Evolutionary conservation across 2,113 vertebrate species (phyloP).

Genomic region (Phalacrocorax brasilianus): DNA sequence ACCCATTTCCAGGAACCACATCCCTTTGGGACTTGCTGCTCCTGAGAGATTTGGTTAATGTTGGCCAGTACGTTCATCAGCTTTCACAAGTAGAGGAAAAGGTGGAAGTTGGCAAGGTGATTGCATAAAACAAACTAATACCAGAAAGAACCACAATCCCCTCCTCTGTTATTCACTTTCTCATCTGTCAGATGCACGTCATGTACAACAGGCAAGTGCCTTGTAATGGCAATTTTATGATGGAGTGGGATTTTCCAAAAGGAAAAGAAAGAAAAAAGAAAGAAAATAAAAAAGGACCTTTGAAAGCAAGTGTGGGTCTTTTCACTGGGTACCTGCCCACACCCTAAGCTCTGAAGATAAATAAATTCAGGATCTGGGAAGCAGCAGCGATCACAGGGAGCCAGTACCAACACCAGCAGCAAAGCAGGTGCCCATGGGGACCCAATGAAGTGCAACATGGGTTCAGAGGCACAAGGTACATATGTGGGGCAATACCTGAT

Average conservation of each 20-base stretch:
- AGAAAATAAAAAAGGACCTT: background rate
- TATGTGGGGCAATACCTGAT: rapidly evolving
- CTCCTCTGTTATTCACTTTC: rapidly evolving
- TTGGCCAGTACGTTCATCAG: background rate
- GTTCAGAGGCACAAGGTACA: background rate
- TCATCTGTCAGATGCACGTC: background rate
- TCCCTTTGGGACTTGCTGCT: background rate
- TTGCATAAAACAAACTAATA: background rate
- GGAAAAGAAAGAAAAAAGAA: background rate
- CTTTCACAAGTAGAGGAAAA: background rate
- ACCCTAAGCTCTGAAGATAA: background rate
- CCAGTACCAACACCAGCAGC: background rate
- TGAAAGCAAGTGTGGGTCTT: background rate
- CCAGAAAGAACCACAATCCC: background rate
- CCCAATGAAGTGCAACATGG: rapidly evolving
- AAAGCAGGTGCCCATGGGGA: background rate
- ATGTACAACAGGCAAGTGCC: background rate
- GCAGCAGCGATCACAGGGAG: background rate
- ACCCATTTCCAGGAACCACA: background rate
- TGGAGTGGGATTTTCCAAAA: background rate
- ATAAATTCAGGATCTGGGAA: background rate
- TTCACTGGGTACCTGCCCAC: background rate
- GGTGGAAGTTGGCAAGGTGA: background rate
- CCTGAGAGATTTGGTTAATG: background rate
- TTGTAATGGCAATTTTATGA: background rate